Base-by-base conservation (phyloP, 2,888 invertebrate species). In the Ganaspis brasiliensis region DNA sequence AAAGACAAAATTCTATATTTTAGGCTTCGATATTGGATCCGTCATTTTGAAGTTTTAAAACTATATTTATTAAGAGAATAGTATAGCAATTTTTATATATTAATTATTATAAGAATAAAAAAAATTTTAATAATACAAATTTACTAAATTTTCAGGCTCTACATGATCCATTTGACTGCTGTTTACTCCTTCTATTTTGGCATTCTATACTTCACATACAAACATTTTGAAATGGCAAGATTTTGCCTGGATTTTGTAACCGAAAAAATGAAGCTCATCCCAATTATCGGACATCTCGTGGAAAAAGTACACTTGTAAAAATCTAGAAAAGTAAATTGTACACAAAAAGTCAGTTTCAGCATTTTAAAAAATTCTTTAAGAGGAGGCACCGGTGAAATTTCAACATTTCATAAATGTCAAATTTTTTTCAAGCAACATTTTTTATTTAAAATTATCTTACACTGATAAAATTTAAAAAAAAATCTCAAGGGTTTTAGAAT, bases 161-260 rank as follows among this genome's bases (percentile, higher is more conserved):
- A 90, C 84, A 79, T 86, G 14, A 73, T 90, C 55, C 90, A 90
- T 67, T 2, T 87, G 14, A 63, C 79, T 16, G 49, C 87, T 6
- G 84, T 90, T 8, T 90, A 89, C 74, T 80, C 84, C 1, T 90
- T 90, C 79, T 90, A 90, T 77, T 87, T 89, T 16, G 86, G 87
- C 2, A 71, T 88, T 3, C 37, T 87, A 8, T 89, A 87, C 80
- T 84, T 85, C 35, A 76, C 87, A 52, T 89, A 88, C 77, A 86
- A 86, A 24, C 83, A 90, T 73, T 83, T 86, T 59, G 88, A 85
- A 75, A 70, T 81, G 1, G 86, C 82, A 1, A 84, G 85, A 59
- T 77, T 80, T 19, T 84, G 80, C 57, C 40, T 90, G 77, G 87
- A 90, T 72, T 83, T 75, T 19, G 70, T 86, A 8, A 82, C 82